These are phyloP conservation scores for Siphamia tubifer DNA, from an alignment of 2,113 vertebrate species.

Conservation along the genomic window DNA sequence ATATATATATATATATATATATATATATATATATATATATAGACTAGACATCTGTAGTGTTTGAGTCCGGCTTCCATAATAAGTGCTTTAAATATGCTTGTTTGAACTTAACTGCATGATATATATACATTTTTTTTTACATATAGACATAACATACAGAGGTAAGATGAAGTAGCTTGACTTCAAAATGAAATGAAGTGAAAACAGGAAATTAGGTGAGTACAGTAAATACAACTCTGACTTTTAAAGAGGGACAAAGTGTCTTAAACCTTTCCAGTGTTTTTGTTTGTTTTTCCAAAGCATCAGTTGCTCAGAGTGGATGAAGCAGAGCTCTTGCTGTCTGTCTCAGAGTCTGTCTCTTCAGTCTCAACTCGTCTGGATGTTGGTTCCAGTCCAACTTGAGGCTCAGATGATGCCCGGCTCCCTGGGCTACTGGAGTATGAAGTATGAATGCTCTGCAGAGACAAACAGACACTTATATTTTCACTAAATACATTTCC, in stretches of 20 bases:
- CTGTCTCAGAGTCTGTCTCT: slow-evolving; percentile 69
- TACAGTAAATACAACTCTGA: background rate
- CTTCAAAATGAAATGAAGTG: background rate
- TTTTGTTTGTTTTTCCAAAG: background rate
- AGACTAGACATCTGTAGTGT: slow-evolving; percentile 49
- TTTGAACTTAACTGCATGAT: background rate
- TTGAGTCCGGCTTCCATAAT: slow-evolving; percentile 5
- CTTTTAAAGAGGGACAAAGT: too few species aligned
- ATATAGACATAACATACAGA: slow-evolving; percentile 4
- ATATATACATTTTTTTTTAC: background rate
- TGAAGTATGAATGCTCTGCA: slow-evolving; percentile 34
- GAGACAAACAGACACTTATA: background rate
- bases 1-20: background rate
- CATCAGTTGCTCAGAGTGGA: slow-evolving; percentile 56
- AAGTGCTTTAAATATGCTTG: slow-evolving; percentile 44
- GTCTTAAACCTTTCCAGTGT: background rate
- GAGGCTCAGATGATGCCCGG: slow-evolving; percentile 14
- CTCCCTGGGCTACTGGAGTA: background rate
- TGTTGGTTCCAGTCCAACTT: background rate
- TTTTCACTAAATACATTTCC: background rate
- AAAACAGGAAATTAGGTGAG: background rate
- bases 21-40: background rate
- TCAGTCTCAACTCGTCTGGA: slow-evolving; percentile 48
- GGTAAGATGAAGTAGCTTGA: background rate
- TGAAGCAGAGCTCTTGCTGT: slow-evolving; percentile 69